Evolutionary conservation across 2,797 vertebrate genomes (phyloP).

Genomic region (Coendou prehensilis): DNA sequence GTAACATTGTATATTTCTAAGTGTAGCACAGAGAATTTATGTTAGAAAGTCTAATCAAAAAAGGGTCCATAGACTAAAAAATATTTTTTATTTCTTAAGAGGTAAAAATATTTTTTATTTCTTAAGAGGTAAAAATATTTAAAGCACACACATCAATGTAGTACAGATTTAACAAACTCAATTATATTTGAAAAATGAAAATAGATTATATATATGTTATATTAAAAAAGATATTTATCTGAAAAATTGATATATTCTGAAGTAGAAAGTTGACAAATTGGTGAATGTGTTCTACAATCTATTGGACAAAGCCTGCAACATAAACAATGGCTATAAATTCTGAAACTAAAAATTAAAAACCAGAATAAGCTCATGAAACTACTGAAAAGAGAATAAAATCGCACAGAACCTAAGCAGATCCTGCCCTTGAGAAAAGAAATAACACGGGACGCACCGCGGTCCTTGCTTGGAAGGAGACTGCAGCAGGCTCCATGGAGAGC

Average conservation of each 20-base stretch:
- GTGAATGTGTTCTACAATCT: background rate
- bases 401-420: background rate
- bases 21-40: background rate
- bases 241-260: background rate
- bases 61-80: background rate
- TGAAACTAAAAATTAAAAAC: background rate
- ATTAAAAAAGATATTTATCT: background rate
- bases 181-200: background rate
- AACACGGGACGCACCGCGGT: background rate
- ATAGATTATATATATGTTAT: background rate
- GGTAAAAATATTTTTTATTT: background rate
- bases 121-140: background rate
- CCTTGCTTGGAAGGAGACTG: background rate
- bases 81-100: background rate
- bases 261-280: background rate
- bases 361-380: background rate
- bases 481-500: background rate
- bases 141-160: background rate
- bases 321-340: background rate
- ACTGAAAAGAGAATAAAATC: background rate
- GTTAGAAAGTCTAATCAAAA: background rate
- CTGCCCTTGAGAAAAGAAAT: background rate
- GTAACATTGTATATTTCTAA: background rate
- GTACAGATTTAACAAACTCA: background rate
- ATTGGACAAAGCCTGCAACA: background rate